These are phyloP conservation scores for Manis pentadactyla DNA, from an alignment of 2,797 vertebrate species.

Conservation along the genomic window DNA sequence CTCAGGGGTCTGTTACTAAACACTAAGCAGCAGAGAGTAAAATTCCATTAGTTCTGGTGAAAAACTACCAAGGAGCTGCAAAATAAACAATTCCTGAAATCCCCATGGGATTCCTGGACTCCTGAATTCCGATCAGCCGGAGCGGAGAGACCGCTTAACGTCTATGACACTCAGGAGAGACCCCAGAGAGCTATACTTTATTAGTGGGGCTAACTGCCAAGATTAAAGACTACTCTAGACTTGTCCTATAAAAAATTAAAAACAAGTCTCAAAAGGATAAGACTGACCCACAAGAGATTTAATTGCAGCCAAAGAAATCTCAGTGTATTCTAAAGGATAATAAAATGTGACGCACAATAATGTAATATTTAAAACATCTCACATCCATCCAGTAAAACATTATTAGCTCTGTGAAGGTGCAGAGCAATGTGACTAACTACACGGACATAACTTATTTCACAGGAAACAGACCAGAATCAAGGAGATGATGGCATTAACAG, in stretches of 20 bases:
- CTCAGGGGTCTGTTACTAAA: neutral
- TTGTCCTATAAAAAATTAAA: neutral
- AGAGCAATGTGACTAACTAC: neutral
- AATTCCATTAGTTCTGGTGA: too few relatives aligned
- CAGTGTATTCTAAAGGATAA: neutral
- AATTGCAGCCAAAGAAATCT: neutral
- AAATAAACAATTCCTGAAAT: neutral
- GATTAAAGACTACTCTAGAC: neutral
- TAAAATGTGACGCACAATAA: accelerated
- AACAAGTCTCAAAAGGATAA: neutral
- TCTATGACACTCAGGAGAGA: neutral
- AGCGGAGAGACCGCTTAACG: too few relatives aligned
- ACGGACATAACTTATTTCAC: neutral
- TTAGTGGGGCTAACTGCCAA: accelerated
- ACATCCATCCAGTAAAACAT: neutral
- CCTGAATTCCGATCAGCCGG: neutral
- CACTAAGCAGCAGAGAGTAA: accelerated
- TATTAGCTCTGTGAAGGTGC: neutral
- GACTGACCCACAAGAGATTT: accelerated
- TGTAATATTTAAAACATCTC: neutral
- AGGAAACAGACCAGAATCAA: neutral
- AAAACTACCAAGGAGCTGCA: neutral
- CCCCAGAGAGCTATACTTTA: neutral
- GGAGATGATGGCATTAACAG: neutral
- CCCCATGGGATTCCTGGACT: neutral